These are phyloP conservation scores for Sebastes minor DNA, from an alignment of 2,797 vertebrate species.

Conservation along the genomic window DNA sequence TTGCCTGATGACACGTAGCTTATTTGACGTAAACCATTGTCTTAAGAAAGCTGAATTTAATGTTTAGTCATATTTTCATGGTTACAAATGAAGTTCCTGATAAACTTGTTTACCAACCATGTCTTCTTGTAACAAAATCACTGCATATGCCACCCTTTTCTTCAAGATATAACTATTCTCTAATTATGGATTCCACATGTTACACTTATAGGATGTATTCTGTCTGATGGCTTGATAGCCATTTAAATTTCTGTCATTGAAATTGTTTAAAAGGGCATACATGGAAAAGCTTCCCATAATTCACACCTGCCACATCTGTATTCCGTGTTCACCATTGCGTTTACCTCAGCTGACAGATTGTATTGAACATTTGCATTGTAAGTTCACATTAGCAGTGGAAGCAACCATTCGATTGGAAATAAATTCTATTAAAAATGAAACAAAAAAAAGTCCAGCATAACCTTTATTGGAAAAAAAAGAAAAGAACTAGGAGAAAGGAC, in stretches of 20 bases:
- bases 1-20: rapidly evolving
- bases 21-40: not conserved
- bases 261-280: not conserved
- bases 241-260: not conserved
- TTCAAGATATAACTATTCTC: not conserved
- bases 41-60: not conserved
- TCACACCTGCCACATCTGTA: not conserved
- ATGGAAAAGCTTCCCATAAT: not conserved
- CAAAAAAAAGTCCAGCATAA: not conserved
- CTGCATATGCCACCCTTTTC: not conserved
- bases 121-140: not conserved
- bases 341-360: not conserved
- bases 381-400: no score
- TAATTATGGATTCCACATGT: not conserved
- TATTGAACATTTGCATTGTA: not conserved
- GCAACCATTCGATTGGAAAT: not conserved
- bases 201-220: not conserved
- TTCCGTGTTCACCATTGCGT: not conserved
- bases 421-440: not conserved
- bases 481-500: not conserved
- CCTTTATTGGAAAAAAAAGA: not conserved
- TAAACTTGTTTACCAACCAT: not conserved
- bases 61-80: not conserved
- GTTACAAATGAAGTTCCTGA: no score
- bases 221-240: not conserved